Evolutionary conservation across 2,888 invertebrate species (phyloP).

Genomic region (Aricia artaxerxes): DNA sequence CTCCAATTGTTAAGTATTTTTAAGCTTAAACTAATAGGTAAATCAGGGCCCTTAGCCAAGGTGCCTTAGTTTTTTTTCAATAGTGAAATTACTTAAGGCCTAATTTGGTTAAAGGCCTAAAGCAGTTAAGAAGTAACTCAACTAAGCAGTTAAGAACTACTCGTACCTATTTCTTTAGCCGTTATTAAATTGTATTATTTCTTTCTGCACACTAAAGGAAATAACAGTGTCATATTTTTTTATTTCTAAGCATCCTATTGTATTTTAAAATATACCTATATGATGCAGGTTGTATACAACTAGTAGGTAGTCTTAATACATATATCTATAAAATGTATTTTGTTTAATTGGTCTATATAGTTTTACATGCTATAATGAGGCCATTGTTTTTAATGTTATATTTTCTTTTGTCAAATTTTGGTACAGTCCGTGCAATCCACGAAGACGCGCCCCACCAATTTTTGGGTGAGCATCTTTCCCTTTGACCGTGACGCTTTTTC

Average conservation of each 20-base stretch:
- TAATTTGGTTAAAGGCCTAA: background rate
- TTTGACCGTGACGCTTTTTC: too few relatives aligned
- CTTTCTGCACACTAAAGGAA: background rate
- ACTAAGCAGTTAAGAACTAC: background rate
- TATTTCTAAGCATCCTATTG: background rate
- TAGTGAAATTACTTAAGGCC: background rate
- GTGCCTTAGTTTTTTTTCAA: background rate
- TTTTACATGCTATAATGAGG: background rate
- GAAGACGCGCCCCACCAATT: too few relatives aligned
- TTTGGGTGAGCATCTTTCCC: too few relatives aligned
- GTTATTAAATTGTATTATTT: background rate
- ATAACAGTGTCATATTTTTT: too few relatives aligned
- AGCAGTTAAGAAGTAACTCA: background rate
- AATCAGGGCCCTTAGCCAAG: background rate
- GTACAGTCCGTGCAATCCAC: too few relatives aligned
- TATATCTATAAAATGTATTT: too few relatives aligned
- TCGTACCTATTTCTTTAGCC: background rate
- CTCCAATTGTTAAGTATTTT: background rate
- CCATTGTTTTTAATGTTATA: background rate
- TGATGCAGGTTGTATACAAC: too few relatives aligned
- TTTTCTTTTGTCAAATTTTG: background rate
- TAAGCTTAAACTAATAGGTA: background rate
- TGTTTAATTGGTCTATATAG: too few relatives aligned
- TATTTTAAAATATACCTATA: background rate
- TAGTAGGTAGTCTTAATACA: too few relatives aligned